Conservation (phyloP, 2,888 invertebrate genomes). For the Drosophila vallismaia region DNA sequence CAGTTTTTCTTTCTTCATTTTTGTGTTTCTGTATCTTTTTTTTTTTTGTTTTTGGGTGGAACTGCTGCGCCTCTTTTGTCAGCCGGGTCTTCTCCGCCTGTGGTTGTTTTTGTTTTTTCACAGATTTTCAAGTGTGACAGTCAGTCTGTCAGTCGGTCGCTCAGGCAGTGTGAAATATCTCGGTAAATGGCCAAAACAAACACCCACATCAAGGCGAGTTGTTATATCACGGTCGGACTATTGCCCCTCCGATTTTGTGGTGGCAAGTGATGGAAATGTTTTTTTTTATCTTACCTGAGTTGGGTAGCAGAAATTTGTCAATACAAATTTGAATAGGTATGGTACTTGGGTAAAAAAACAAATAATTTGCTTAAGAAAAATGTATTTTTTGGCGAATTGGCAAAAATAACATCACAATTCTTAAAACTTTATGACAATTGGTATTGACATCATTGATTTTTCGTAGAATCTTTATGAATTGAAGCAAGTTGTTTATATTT, state of each 20-base stretch:
- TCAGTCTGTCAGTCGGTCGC: constrained; percentile 33
- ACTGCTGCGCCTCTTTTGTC: constrained; percentile 40
- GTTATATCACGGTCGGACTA: constrained; percentile 36
- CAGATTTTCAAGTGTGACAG: constrained; percentile 62
- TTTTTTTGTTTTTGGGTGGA: constrained; percentile 20
- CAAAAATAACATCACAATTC: neutral
- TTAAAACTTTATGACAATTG: neutral
- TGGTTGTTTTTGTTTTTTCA: constrained; percentile 46
- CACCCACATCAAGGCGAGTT: constrained; percentile 58
- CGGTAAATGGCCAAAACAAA: constrained; percentile 71
- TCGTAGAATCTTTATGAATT: neutral
- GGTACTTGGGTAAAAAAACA: neutral
- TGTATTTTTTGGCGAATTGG: neutral
- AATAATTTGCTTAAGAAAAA: neutral
- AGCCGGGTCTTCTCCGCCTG: constrained; percentile 1
- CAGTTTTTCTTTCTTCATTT: constrained; percentile 67
- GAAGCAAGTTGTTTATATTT: too few species aligned
- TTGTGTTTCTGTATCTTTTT: constrained; percentile 48
- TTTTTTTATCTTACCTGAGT: constrained; percentile 8
- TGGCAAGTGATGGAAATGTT: constrained; percentile 13
- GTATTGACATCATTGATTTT: neutral
- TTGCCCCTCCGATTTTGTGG: constrained; percentile 14
- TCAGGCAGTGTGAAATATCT: constrained; percentile 66
- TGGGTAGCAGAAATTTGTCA: neutral
- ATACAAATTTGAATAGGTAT: neutral